These are phyloP conservation scores for Dromas ardeola DNA, from an alignment of 2,113 vertebrate genomes.

Conservation along the genomic window DNA sequence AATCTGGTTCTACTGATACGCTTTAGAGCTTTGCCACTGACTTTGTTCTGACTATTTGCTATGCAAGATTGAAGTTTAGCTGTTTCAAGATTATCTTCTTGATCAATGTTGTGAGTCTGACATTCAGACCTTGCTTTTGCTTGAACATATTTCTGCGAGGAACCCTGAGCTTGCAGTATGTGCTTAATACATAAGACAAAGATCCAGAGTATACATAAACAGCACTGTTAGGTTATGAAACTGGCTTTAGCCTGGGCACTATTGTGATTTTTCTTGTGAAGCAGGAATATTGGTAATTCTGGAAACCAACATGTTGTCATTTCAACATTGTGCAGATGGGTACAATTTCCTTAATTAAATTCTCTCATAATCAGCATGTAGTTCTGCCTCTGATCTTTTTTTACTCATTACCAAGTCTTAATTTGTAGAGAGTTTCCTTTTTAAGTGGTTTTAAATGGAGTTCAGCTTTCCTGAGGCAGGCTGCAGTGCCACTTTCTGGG, in stretches of 20 bases:
- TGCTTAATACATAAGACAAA: not conserved
- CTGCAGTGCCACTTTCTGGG: not conserved
- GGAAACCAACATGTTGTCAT: not conserved
- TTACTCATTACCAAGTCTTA: slow-evolving; percentile 15
- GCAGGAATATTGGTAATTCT: not conserved
- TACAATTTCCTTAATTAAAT: slow-evolving; percentile 32
- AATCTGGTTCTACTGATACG: not conserved
- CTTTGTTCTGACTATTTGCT: not conserved
- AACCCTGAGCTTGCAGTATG: not conserved
- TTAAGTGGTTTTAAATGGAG: slow-evolving; percentile 43
- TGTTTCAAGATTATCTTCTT: not conserved
- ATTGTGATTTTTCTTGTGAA: not conserved
- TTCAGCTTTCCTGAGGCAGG: not conserved
- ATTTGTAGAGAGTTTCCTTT: slow-evolving; percentile 31
- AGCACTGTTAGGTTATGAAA: not conserved
- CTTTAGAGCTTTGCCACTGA: not conserved
- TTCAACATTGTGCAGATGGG: not conserved
- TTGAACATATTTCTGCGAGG: not conserved
- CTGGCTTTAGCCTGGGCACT: not conserved
- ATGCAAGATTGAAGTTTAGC: not conserved
- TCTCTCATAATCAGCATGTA: not conserved
- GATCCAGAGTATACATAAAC: not conserved
- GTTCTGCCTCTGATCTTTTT: slow-evolving; percentile 23
- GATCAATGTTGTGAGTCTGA: not conserved
- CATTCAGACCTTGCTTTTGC: not conserved